These are phyloP conservation scores for Metacarcinus magister DNA, from an alignment of 2,888 invertebrate genomes.

Conservation along the genomic window DNA sequence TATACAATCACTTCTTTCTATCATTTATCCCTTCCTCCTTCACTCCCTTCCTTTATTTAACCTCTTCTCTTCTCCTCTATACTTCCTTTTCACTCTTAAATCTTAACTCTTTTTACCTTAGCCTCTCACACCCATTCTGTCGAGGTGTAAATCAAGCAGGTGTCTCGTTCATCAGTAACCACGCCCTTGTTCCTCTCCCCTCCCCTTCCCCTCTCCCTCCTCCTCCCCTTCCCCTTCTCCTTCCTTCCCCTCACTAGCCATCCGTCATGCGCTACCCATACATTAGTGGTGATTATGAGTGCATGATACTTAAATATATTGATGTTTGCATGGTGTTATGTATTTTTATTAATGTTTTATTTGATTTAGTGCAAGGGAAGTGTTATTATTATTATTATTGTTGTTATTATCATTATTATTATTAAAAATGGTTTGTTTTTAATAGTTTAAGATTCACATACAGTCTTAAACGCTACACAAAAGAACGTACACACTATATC, in stretches of 20 bases:
- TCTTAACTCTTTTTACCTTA: background rate
- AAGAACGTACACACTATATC: background rate
- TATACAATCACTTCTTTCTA: too few species aligned
- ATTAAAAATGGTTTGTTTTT: background rate
- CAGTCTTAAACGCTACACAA: background rate
- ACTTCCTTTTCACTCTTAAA: background rate
- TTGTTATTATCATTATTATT: background rate
- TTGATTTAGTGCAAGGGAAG: background rate
- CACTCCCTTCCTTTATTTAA: background rate
- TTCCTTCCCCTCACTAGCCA: background rate
- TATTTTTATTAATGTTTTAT: background rate
- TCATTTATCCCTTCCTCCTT: background rate
- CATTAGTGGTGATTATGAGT: background rate
- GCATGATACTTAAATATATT: conserved; percentile 6
- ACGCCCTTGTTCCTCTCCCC: background rate
- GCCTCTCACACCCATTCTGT: background rate
- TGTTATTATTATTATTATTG: background rate
- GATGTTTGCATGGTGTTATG: background rate
- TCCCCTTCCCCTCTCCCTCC: background rate
- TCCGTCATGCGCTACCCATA: background rate
- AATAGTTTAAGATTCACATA: background rate
- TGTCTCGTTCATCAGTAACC: background rate
- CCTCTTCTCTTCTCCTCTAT: background rate
- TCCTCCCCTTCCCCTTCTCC: background rate
- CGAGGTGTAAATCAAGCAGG: conserved; percentile 30